Conservation (phyloP, 1,140 invertebrate species). For the Pogonomyrmex barbatus region DNA sequence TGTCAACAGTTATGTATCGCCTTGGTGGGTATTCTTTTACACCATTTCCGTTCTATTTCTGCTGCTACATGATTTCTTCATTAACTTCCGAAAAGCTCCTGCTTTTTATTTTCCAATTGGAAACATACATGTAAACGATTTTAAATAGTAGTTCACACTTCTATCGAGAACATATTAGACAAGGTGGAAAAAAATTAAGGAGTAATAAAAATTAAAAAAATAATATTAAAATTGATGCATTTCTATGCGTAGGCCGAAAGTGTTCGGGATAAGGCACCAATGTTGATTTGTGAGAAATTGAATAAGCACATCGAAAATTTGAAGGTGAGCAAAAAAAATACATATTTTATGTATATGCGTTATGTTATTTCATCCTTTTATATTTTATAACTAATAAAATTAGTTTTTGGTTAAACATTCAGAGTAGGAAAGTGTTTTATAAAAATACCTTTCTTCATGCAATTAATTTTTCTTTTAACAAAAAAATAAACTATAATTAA, state of each 20-base stretch:
- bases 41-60: not conserved
- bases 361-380: too few species aligned
- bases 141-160: not conserved
- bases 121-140: not conserved
- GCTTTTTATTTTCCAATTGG: not conserved
- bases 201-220: not conserved
- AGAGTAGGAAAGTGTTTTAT: not conserved
- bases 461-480: not conserved
- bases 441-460: not conserved
- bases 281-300: conserved; percentile 74
- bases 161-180: not conserved
- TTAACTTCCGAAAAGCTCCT: not conserved
- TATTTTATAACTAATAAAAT: not conserved
- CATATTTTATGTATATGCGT: not conserved
- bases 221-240: not conserved
- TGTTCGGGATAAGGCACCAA: conserved; percentile 65
- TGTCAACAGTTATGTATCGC: conserved; percentile 71
- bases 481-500: not conserved
- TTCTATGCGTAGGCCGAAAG: conserved; percentile 63
- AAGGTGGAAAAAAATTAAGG: not conserved
- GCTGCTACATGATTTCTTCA: not conserved
- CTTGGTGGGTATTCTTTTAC: conserved; percentile 62
- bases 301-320: conserved; percentile 69
- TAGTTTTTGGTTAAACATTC: not conserved
- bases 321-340: conserved; percentile 42